These are phyloP conservation scores for Pyxicephalus adspersus DNA, from an alignment of 2,113 vertebrate species.

Conservation along the genomic window DNA sequence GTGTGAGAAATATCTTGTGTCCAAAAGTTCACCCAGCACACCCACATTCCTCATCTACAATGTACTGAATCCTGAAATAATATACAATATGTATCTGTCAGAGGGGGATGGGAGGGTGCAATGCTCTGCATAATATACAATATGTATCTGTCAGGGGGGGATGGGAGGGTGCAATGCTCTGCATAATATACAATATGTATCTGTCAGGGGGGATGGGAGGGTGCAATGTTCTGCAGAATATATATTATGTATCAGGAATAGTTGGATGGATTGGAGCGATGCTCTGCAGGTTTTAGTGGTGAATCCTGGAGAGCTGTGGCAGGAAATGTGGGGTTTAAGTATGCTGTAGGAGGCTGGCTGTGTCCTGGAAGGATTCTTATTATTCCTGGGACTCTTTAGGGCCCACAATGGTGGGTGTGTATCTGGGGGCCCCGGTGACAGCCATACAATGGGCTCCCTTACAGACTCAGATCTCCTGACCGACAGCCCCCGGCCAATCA, in stretches of 20 bases:
- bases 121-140: constrained; percentile 14
- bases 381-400: neutral
- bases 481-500: constrained; percentile 17
- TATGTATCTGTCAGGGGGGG: too few relatives aligned
- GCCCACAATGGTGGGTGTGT: constrained; percentile 15
- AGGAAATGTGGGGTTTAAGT: too few relatives aligned
- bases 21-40: neutral
- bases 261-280: neutral
- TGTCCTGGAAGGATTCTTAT: neutral
- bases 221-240: neutral
- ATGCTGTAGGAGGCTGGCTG: too few relatives aligned
- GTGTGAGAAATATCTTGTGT: neutral
- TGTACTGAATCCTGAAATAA: too few relatives aligned
- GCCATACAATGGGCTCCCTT: constrained; percentile 23
- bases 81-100: neutral
- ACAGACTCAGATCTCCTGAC: constrained; percentile 22
- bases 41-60: constrained; percentile 8
- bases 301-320: neutral
- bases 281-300: neutral
- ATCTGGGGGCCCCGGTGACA: constrained; percentile 27
- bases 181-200: neutral
- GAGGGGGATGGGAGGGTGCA: neutral
- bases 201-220: too few relatives aligned
- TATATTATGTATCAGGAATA: neutral
- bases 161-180: neutral